phyloP scores from a whole-genome alignment of 1,140 invertebrate genomes.

The Drosophila sp. region DNA sequence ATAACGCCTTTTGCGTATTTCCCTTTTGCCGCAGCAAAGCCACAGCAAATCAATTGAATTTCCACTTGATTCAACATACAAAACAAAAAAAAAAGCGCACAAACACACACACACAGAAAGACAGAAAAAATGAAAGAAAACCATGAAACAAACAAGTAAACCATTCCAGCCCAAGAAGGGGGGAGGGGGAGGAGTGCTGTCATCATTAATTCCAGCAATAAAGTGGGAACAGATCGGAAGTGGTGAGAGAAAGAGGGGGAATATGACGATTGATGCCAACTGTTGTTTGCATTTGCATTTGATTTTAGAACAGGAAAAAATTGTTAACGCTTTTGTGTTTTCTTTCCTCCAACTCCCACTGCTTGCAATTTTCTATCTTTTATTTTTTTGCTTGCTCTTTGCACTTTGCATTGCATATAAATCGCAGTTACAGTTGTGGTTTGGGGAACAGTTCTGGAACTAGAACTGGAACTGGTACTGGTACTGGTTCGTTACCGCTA shows the following conservation, averaged over 20 bases:
- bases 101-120: too few species aligned
- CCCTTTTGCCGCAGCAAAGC: conserved; percentile 49
- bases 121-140: conserved; percentile 8
- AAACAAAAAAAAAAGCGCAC: conserved; percentile 39
- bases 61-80: conserved; percentile 80
- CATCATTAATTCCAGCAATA: conserved; percentile 80
- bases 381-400: conserved; percentile 49
- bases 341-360: background rate
- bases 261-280: conserved; percentile 79
- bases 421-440: conserved; percentile 54
- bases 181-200: background rate
- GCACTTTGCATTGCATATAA: conserved; percentile 70
- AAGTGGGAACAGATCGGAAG: conserved; percentile 36
- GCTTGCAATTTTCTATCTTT: background rate
- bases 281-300: conserved; percentile 82
- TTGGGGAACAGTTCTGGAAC: conserved; percentile 4
- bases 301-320: conserved; percentile 62
- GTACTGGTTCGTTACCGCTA: too few species aligned
- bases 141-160: conserved; percentile 18
- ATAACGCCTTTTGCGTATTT: conserved; percentile 46
- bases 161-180: conserved; percentile 24
- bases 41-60: conserved; percentile 81
- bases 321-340: conserved; percentile 36
- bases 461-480: conserved; percentile 4
- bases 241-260: background rate